phyloP scores from a whole-genome alignment of 2,797 vertebrate species.

The Numenius phaeopus region DNA sequence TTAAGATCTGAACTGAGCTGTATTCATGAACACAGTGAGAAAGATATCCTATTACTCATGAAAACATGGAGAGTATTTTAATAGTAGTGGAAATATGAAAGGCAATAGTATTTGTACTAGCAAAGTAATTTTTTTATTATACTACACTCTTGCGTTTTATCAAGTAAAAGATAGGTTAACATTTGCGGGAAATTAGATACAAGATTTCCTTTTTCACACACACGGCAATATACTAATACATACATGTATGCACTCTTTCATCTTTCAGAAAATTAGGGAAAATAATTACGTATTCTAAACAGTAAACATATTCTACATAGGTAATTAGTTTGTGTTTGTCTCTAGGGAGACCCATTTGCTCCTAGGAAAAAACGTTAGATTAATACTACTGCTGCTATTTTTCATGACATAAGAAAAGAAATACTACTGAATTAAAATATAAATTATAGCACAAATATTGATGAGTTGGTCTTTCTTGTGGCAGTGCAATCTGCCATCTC shows the following conservation, averaged over 20 bases:
- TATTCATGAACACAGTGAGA: neutral
- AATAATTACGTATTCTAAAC: conserved; percentile 10
- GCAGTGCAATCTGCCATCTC: neutral
- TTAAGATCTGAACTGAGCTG: conserved; percentile 1
- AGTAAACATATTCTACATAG: neutral
- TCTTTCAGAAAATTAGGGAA: neutral
- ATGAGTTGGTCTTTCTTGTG: neutral
- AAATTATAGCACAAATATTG: neutral
- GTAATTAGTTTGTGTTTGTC: conserved; percentile 1
- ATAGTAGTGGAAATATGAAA: neutral
- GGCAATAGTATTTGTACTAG: neutral
- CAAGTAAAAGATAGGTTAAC: neutral
- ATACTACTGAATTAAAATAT: neutral
- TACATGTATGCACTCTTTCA: neutral
- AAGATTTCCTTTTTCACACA: neutral
- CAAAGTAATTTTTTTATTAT: neutral
- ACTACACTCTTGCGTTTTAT: neutral
- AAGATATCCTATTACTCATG: neutral
- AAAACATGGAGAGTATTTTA: neutral
- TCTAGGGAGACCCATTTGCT: conserved; percentile 18
- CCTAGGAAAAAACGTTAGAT: neutral
- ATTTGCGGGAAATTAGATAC: neutral
- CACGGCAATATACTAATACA: neutral
- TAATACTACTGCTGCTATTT: neutral
- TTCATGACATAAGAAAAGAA: neutral